Conservation (phyloP, 2,113 vertebrate genomes). For the Fulica atra region DNA sequence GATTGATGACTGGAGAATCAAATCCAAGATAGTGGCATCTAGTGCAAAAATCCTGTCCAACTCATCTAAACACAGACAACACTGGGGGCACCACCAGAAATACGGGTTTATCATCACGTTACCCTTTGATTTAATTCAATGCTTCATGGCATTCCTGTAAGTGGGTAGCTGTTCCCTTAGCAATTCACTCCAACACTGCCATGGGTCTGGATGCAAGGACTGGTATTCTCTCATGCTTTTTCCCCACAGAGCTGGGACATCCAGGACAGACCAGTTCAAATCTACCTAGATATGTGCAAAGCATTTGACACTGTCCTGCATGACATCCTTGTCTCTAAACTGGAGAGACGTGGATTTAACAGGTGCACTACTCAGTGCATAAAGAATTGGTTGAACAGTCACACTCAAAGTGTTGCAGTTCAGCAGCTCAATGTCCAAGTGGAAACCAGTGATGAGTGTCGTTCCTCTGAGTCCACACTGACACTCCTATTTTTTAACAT, state of each 20-base stretch:
- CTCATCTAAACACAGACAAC: neutral
- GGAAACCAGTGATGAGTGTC: neutral
- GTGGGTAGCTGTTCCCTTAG: neutral
- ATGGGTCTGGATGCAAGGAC: neutral
- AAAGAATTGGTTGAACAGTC: neutral
- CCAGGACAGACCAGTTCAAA: neutral
- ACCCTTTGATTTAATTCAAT: neutral
- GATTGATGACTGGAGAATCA: neutral
- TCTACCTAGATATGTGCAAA: neutral
- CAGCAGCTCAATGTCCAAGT: neutral
- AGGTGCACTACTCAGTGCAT: neutral
- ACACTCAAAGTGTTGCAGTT: neutral
- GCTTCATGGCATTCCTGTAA: neutral
- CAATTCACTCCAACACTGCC: neutral
- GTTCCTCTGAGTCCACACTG: neutral
- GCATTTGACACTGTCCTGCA: neutral
- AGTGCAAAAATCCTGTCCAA: neutral
- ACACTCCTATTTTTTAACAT: neutral
- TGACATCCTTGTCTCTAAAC: neutral
- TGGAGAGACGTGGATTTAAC: neutral
- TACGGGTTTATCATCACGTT: neutral
- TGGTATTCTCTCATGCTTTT: neutral
- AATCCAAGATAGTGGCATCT: neutral
- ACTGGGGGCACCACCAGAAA: neutral
- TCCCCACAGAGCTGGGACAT: neutral